phyloP scores from a whole-genome alignment of 2,888 invertebrate genomes.

The Lasioglossum oenotherae region DNA sequence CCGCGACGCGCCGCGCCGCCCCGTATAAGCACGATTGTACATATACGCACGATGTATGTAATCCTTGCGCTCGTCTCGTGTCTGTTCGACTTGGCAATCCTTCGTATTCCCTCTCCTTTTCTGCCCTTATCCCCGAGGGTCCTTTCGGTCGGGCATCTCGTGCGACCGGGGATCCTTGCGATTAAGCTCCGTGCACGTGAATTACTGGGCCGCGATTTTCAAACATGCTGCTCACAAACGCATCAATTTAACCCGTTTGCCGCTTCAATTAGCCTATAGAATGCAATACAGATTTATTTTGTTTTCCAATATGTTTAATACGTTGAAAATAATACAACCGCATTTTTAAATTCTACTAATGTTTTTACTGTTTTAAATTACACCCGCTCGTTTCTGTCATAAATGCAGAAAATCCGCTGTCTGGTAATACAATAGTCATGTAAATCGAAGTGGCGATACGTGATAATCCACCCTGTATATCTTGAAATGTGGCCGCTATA shows the following conservation, averaged over 20 bases:
- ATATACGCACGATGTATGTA: slow-evolving; percentile 26
- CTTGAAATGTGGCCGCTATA: too few relatives aligned
- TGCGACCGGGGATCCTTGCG: background rate
- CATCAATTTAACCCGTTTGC: background rate
- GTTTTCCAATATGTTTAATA: too few relatives aligned
- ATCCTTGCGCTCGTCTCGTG: slow-evolving; percentile 34
- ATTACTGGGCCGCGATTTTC: background rate
- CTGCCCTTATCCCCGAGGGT: background rate
- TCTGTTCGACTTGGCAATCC: slow-evolving; percentile 31
- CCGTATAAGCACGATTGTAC: background rate
- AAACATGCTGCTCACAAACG: background rate
- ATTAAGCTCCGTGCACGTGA: background rate
- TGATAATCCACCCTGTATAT: too few relatives aligned
- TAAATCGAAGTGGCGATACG: too few relatives aligned
- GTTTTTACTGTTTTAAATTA: too few relatives aligned
- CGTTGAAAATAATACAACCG: too few relatives aligned
- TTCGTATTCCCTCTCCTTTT: background rate
- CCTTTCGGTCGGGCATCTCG: background rate
- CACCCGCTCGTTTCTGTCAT: too few relatives aligned
- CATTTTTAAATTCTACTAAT: too few relatives aligned
- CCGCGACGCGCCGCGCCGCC: slow-evolving; percentile 16
- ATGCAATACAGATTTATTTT: too few relatives aligned
- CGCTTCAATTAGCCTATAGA: background rate
- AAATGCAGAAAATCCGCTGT: too few relatives aligned
- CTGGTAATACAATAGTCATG: too few relatives aligned